Base-by-base conservation (phyloP, 2,888 invertebrate species). In the Tinea trinotella region DNA sequence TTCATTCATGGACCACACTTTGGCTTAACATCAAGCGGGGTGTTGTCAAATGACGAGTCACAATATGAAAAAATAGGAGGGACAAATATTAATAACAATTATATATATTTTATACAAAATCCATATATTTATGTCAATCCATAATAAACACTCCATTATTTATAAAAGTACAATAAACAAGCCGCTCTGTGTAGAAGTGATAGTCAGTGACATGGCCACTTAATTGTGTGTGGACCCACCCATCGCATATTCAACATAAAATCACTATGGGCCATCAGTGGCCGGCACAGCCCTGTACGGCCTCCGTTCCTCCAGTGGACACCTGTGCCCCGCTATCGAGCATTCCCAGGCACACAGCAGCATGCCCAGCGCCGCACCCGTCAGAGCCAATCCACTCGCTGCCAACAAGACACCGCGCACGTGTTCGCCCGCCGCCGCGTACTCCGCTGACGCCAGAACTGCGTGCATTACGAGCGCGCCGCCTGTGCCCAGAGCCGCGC, bases 401-500 rank as follows among this genome's bases (percentile, higher is more conserved):
- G 18, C 19, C 57, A 58, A 55, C 46, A 52, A 56, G 50, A 44
- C 57, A 54, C 36, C 54, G 55, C 49, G 22, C 17, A 53, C 34
- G 54, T 56, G 56, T 24, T 20, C 53, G 54, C 55, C 53, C 58
- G 35, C 55, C 58, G 56, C 57, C 50, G 55, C 58, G 36, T 50
- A 48, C 34, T 54, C 59, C 57, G 57, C 57, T 53, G 60, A 61
- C 58, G 54, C 57, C 56, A 54, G 58, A 58, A 55, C 59, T 58
- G 55, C 74, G 59, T 64, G 68, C 69, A 74, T 65, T 59, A 69
- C 65, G 52, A 70, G 63, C 59, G 62, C 65, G 55, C 66, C 71
- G 59, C 76, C 76, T 56, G 7, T 56, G 61, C 60, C 56, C 70
- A 77, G 67, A 66, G 74, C 62, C 53, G 59, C 58, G 12, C 65